Percentiles rank a stretch among this genome's conserved stretches.
Evolutionary conservation across 2,888 invertebrate species (phyloP).

Genomic region (Acanthosoma haemorrhoidale): DNA sequence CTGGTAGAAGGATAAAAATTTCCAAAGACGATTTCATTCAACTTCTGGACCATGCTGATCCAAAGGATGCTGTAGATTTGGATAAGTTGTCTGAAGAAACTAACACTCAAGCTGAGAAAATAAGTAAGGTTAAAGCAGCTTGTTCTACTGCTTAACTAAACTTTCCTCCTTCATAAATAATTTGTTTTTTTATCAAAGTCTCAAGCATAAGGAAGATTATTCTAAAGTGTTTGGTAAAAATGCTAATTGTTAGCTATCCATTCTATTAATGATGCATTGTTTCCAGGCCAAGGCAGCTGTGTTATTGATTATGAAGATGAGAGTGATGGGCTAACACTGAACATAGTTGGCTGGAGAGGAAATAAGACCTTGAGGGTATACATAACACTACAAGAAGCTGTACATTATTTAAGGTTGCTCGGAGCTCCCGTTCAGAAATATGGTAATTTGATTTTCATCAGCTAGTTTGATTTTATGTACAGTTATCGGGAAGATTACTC

Average conservation of each 20-base stretch:
- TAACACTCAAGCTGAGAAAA: conserved; percentile 60
- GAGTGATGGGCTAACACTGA: conserved; percentile 50
- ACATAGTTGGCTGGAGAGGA: conserved; percentile 86
- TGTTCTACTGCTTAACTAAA: not conserved
- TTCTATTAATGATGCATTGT: not conserved
- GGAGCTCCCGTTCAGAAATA: conserved; percentile 82
- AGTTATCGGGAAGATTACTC: no score
- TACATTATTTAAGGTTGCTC: conserved; percentile 78
- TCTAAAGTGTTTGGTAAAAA: not conserved
- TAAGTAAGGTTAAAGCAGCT: conserved; percentile 64
- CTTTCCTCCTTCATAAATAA: not conserved
- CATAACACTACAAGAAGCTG: conserved; percentile 74
- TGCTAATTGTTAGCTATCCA: not conserved
- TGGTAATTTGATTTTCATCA: conserved; percentile 63
- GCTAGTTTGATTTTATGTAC: no score
- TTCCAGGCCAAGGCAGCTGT: conserved; percentile 66
- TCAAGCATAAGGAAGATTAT: not conserved
- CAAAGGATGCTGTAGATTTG: conserved; percentile 71
- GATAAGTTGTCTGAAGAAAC: conserved; percentile 59
- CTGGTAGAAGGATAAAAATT: conserved; percentile 62
- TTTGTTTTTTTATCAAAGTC: no score
- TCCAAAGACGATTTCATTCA: conserved; percentile 69
- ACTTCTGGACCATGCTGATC: conserved; percentile 73
- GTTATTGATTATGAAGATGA: conserved; percentile 60
- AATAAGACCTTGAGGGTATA: conserved; percentile 81